A percentile compares a stretch with the other conserved stretches of the same genome.
Conservation (phyloP, 2,888 invertebrate species). For the Sphaeridia pumilis region DNA sequence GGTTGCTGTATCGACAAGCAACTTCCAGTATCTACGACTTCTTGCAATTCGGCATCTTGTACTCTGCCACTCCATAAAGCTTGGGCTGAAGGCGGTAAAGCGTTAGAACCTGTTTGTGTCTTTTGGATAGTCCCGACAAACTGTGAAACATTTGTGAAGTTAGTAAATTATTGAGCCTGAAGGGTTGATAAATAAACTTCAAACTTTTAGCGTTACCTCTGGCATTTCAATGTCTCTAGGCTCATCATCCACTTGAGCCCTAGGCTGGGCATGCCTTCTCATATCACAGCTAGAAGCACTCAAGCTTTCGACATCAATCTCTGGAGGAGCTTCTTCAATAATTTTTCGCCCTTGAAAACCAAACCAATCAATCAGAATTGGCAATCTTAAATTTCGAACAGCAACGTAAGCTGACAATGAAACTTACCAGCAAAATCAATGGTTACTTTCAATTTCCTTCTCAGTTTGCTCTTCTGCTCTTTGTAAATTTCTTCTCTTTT, state of each 20-base stretch:
- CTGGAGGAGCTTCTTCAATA: conserved; percentile 41
- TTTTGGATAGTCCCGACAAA: conserved; percentile 28
- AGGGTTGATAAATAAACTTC: neutral
- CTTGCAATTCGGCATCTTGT: conserved; percentile 65
- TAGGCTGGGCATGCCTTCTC: neutral
- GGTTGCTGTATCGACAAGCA: conserved; percentile 95
- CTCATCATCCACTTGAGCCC: conserved; percentile 8
- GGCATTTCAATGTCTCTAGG: conserved; percentile 14
- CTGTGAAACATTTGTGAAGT: conserved; percentile 13
- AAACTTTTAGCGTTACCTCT: conserved; percentile 12
- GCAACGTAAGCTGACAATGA: neutral
- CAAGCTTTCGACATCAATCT: conserved; percentile 36
- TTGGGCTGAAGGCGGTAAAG: conserved; percentile 13
- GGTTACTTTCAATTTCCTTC: conserved; percentile 53
- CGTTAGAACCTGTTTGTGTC: neutral
- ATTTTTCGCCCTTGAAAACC: conserved; percentile 41
- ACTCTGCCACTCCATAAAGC: conserved; percentile 43
- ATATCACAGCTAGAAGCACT: neutral
- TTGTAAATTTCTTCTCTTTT: conserved; percentile 56
- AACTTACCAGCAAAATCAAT: conserved; percentile 60
- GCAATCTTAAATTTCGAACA: neutral
- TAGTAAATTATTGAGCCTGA: conserved; percentile 1
- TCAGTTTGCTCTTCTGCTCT: conserved; percentile 54
- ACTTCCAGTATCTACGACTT: conserved; percentile 72
- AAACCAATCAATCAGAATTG: conserved; percentile 5